Conservation (phyloP, 2,113 vertebrate genomes). For the Amblyopsis rosae region DNA sequence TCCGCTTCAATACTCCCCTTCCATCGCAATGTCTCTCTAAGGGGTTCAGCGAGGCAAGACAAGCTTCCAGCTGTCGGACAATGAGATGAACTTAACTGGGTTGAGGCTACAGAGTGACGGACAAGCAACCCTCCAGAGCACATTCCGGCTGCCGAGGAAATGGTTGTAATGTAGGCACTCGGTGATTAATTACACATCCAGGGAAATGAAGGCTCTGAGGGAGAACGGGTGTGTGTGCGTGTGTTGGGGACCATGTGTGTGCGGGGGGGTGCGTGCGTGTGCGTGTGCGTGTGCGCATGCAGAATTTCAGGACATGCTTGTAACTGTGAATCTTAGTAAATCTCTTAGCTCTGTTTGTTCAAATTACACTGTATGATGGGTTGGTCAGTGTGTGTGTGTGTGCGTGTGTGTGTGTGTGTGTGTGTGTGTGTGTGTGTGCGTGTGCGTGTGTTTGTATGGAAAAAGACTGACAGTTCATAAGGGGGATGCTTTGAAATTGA, state of each 20-base stretch:
- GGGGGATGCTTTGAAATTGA: no score
- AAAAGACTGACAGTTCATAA: no score
- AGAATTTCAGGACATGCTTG: neutral
- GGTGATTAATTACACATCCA: conserved; percentile 39
- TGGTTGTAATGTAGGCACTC: neutral
- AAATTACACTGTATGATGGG: neutral
- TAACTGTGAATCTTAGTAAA: conserved; percentile 1
- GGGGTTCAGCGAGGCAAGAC: conserved; percentile 1
- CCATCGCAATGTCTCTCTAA: conserved; percentile 14
- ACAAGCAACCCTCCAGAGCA: conserved; percentile 2
- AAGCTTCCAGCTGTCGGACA: neutral
- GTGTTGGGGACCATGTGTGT: conserved; percentile 12
- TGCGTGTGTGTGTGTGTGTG: neutral
- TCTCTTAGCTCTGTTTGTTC: conserved; percentile 15
- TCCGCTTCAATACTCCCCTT: neutral
- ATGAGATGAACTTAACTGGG: conserved; percentile 13
- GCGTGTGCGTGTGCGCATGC: neutral
- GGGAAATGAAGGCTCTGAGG: conserved; percentile 14
- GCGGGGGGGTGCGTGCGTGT: neutral
- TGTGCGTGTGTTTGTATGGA: conserved; percentile 11
- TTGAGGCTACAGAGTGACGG: conserved; percentile 20
- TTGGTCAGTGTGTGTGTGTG: conserved; percentile 3
- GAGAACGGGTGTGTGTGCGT: neutral
- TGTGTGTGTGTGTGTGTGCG: neutral
- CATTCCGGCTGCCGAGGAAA: conserved; percentile 9